Evolutionary conservation across 2,797 vertebrate genomes (phyloP).

Genomic region (Melopsittacus undulatus): DNA sequence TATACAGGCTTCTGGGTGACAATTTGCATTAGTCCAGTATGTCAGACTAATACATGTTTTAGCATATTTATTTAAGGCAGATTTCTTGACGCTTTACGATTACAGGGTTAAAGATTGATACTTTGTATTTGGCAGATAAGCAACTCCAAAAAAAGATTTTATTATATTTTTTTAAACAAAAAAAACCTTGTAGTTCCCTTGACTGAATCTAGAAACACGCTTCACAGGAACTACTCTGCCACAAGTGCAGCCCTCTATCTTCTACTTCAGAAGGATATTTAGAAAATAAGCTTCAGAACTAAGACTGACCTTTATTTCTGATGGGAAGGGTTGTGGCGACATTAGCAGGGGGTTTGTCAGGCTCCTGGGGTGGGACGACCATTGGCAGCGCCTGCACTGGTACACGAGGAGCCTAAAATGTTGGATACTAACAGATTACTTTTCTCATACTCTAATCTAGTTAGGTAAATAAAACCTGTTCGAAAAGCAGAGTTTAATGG

Average conservation of each 20-base stretch:
- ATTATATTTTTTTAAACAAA: neutral
- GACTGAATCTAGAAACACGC: slow-evolving; percentile 15
- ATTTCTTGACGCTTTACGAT: slow-evolving; percentile 9
- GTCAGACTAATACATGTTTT: neutral
- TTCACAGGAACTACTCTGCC: slow-evolving; percentile 5
- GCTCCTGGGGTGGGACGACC: slow-evolving; percentile 86
- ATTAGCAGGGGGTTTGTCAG: slow-evolving; percentile 84
- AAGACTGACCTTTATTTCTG: slow-evolving; percentile 84
- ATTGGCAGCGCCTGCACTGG: slow-evolving; percentile 86
- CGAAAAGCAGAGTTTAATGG: neutral
- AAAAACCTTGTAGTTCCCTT: neutral
- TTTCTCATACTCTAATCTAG: slow-evolving; percentile 27
- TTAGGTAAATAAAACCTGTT: slow-evolving; percentile 5
- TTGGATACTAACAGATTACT: slow-evolving; percentile 54
- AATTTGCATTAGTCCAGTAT: neutral
- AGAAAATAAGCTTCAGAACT: slow-evolving; percentile 51
- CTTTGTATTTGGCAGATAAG: neutral
- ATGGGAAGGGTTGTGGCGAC: slow-evolving; percentile 82
- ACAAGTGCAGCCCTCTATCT: slow-evolving; percentile 18
- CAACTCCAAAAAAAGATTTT: neutral
- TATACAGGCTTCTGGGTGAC: neutral
- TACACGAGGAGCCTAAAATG: slow-evolving; percentile 83
- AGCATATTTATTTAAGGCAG: slow-evolving; percentile 19
- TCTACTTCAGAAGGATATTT: slow-evolving; percentile 36
- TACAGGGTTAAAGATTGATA: slow-evolving; percentile 32